Base-by-base conservation (phyloP, 2,113 vertebrate species). In the Pithys albifrons region DNA sequence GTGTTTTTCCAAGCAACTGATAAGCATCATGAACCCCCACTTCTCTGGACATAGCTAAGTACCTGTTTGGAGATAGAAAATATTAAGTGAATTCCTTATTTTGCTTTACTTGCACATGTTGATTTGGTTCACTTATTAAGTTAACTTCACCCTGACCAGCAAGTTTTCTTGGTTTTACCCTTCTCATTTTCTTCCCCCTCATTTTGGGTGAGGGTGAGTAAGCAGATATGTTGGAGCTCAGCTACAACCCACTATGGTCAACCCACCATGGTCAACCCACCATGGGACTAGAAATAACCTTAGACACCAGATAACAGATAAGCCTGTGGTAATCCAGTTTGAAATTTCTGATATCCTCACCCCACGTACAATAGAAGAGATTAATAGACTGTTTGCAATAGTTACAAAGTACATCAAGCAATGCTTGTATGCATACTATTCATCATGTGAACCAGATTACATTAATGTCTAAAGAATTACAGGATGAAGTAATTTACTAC, bases 401-500 rank as follows among this genome's bases (percentile, higher is more conserved):
- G 37, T 35, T 75, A 37, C 31, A 51, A 83, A 80, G 27, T 55
- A 70, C 27, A 77, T 37, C 1, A 1, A 35, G 33, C 43, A 93
- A 14, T 54, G 33, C 18, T 76, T 76, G 43, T 10, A 25, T 74
- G 51, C 37, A 12, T 83, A 48, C 28, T 70, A 89, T 94, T 93
- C 64, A 91, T 94, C 86, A 84, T 73, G 49, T 83, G 75, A 82
- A 7, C 48, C 9, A 73, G 54, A 75, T 13, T 71, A 62, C 22
- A 9, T 73, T 48, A 89, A 67, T 51, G 31, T 31, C 25, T 82
- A 11, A 62, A 62, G 27, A 58, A 81, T 67, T 94, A 59, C 25
- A 39, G 45, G 49, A 83, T 78, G 82, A 87, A 82, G 41, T 67
- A 75, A 66, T 90, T 92, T 89, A 93, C 71, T 95, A 41, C 59